Base-by-base conservation (phyloP, 2,797 vertebrate species). In the Mormyrops boulengeri region DNA sequence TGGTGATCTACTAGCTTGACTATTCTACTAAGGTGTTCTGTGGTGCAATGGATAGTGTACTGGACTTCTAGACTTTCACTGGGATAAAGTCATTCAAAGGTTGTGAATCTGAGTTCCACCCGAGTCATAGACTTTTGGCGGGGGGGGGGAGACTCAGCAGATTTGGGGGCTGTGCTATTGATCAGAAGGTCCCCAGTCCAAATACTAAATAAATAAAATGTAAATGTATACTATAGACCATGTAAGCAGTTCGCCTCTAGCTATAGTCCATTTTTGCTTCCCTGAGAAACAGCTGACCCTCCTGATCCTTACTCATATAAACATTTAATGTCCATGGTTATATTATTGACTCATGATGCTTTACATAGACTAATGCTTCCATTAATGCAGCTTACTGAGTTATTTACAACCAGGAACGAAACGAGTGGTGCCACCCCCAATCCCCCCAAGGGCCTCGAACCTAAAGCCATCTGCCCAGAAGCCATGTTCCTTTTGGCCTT, bases 1-100 rank as follows among this genome's bases (percentile, higher is more conserved):
- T 17, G 80, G 57, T 9, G 44, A 47, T 30, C 60, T 86, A 88
- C 82, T 34, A 14, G 69, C 53, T 66, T 88, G 86, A 90, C 73
- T 85, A 52, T 41, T n/a, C 89, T 44, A 30, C 44, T 14, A 44
- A 14, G 3, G 66, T 12, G 26, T 30, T 34, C 30, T 69, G 66
- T 69, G 26, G 66, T 34, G 26, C 30, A 69, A 69, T 69, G 26
- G 66, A 69, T 30, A 14, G 66, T 12, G 30, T 14, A 1, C 26
- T 14, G 1, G 26, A 14, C 62, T 26, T 62, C 60, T 62, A 62
- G 22, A 62, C 60, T 66, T 62, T 69, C 8, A 69, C 26, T 69
- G 62, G 62, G 62, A n/a, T 30, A 26, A 69, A 30, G 26, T 34
- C 62, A 4, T 12, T 69, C 26, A 4, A 5, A 34, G 30, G 66